phyloP scores from a whole-genome alignment of 2,797 vertebrate genomes.

The Labeo calbasu region DNA sequence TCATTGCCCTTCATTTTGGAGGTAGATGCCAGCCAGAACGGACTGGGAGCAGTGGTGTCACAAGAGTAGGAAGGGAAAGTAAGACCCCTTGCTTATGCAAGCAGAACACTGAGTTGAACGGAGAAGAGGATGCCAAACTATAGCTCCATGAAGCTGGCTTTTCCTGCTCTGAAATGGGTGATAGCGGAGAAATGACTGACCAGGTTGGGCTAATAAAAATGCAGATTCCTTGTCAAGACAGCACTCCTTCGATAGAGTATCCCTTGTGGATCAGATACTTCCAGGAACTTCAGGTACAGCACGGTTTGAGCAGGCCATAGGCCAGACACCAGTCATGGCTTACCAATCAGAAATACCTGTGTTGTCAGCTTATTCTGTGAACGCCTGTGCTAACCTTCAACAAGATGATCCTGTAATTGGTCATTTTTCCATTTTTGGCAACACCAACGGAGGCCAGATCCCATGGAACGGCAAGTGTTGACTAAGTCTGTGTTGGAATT shows the following conservation, averaged over 20 bases:
- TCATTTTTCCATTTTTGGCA: not conserved
- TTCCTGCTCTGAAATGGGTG: not conserved
- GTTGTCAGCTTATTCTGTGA: not conserved
- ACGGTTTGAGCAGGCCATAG: not conserved
- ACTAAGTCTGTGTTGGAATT: not conserved
- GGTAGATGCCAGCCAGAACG: not conserved
- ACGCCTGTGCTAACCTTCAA: not conserved
- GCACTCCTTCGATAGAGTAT: not conserved
- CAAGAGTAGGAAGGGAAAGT: not conserved
- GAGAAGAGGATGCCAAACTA: not conserved
- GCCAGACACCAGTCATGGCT: not conserved
- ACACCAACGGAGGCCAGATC: not conserved
- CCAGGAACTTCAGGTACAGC: not conserved
- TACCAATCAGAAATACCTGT: not conserved
- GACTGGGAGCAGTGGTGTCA: not conserved
- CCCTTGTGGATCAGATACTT: not conserved
- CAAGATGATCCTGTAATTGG: not conserved
- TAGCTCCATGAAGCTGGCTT: not conserved
- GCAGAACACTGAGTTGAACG: not conserved
- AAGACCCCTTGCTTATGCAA: not conserved
- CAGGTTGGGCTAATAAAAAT: not conserved
- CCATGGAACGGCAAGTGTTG: not conserved
- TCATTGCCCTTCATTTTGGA: not conserved
- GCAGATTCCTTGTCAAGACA: not conserved
- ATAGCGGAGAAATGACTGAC: not conserved